A percentile compares a stretch with the other conserved stretches of the same genome.
Evolutionary conservation across 2,113 vertebrate genomes (phyloP).

Genomic region (Xyliphius kryptos): DNA sequence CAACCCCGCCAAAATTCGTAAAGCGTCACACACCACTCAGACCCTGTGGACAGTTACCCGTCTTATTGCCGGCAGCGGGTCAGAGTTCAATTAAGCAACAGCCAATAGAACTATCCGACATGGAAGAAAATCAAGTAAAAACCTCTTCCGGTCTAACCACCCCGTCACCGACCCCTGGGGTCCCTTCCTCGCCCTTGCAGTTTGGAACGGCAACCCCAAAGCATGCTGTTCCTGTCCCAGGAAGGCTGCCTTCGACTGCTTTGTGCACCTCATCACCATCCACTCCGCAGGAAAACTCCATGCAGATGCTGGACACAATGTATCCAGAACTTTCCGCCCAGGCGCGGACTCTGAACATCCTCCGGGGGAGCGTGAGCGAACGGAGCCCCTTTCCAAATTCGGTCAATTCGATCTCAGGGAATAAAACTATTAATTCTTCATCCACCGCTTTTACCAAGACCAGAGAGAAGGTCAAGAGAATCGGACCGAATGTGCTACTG

Average conservation of each 20-base stretch:
- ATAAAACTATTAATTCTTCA: constrained; percentile 75
- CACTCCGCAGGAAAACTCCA: constrained; percentile 79
- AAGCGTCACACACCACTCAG: constrained; percentile 53
- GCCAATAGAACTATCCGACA: constrained; percentile 45
- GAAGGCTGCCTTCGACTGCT: constrained; percentile 72
- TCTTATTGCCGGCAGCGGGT: constrained; percentile 65
- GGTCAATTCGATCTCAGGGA: constrained; percentile 64
- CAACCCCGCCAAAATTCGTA: constrained; percentile 71
- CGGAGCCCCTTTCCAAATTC: constrained; percentile 49
- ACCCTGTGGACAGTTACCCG: constrained; percentile 56
- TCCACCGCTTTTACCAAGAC: constrained; percentile 90
- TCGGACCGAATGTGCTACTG: constrained; percentile 25
- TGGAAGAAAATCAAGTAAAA: constrained; percentile 38
- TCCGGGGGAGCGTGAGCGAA: constrained; percentile 69
- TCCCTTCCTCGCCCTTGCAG: constrained; percentile 81
- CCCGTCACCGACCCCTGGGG: constrained; percentile 60
- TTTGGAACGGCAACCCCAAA: constrained; percentile 94
- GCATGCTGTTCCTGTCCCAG: constrained; percentile 87
- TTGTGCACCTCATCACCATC: constrained; percentile 49
- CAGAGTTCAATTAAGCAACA: constrained; percentile 54
- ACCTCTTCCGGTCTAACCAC: constrained; percentile 61
- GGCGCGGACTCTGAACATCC: constrained; percentile 84
- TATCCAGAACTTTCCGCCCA: constrained; percentile 89
- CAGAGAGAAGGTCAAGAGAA: constrained; percentile 58
- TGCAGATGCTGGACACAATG: constrained; percentile 88